Conservation (phyloP, 2,888 invertebrate species). For the Lycophotia porphyrea region DNA sequence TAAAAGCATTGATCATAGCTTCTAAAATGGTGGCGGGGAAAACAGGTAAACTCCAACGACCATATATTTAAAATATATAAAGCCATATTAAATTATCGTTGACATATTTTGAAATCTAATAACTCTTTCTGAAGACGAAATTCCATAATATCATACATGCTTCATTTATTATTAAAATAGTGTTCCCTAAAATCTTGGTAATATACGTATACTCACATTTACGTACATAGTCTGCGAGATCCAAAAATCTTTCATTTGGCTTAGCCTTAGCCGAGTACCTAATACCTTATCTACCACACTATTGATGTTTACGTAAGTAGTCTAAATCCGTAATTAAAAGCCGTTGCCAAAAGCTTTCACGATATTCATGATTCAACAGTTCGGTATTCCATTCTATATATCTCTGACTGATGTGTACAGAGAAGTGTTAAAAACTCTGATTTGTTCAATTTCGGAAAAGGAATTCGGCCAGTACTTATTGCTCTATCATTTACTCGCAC, state of each 20-base stretch:
- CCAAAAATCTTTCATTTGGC: background rate
- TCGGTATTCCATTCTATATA: background rate
- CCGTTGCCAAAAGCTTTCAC: conserved; percentile 6
- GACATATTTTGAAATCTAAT: background rate
- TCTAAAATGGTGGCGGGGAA: background rate
- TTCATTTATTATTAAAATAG: too few species aligned
- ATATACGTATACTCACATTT: background rate
- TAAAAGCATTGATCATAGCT: background rate
- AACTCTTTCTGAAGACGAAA: background rate
- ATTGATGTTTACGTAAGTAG: background rate
- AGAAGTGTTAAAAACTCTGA: background rate
- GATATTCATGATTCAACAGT: conserved; percentile 1
- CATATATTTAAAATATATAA: too few species aligned
- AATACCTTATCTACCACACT: background rate
- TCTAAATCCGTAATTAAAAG: background rate
- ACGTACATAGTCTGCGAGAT: background rate
- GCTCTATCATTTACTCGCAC: background rate
- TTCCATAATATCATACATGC: background rate
- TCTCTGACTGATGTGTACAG: background rate
- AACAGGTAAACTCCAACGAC: background rate
- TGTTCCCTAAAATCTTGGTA: background rate
- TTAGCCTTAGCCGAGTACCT: background rate
- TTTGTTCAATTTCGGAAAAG: background rate
- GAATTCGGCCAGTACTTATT: background rate
- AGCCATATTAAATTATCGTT: background rate